phyloP scores from a whole-genome alignment of 2,888 invertebrate species.

The Rhorus exstirpatorius region DNA sequence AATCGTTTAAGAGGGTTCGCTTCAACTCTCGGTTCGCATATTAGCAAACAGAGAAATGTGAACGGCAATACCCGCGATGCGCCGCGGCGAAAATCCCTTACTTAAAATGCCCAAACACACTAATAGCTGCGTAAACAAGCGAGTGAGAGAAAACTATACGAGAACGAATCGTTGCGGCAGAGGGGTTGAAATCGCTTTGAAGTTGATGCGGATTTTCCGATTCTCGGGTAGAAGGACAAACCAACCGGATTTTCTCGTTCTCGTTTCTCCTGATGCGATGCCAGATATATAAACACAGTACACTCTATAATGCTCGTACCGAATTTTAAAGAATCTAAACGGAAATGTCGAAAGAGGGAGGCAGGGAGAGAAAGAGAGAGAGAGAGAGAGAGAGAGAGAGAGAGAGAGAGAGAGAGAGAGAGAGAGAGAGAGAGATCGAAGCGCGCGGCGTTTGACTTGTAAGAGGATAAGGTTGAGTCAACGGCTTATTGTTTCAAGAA shows the following conservation, averaged over 20 bases:
- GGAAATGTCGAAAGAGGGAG: conserved; percentile 51
- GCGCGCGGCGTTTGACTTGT: conserved; percentile 83
- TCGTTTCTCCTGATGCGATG: conserved; percentile 36
- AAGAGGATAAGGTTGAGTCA: conserved; percentile 85
- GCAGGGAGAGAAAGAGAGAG: neutral
- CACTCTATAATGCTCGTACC: conserved; percentile 31
- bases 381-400: conserved; percentile 1
- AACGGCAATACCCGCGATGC: conserved; percentile 15
- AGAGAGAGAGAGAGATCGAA: conserved; percentile 67
- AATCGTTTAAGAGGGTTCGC: conserved; percentile 63
- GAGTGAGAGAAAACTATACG: conserved; percentile 42
- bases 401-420: neutral
- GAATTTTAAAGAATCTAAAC: conserved; percentile 77
- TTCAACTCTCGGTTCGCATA: conserved; percentile 74
- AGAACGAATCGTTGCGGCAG: conserved; percentile 25
- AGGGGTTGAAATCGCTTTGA: conserved; percentile 72
- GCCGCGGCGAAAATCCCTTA: conserved; percentile 54
- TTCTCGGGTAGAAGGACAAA: conserved; percentile 29
- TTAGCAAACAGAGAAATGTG: conserved; percentile 62
- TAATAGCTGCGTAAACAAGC: conserved; percentile 85
- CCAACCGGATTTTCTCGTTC: conserved; percentile 49
- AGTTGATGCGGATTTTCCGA: conserved; percentile 75
- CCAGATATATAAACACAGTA: conserved; percentile 12
- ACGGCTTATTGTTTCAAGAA: conserved; percentile 84
- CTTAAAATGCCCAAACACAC: conserved; percentile 81